A percentile compares a stretch with the other conserved stretches of the same genome.
Conservation (phyloP, 2,888 invertebrate genomes). For the Nephrocerus scutellatus region DNA sequence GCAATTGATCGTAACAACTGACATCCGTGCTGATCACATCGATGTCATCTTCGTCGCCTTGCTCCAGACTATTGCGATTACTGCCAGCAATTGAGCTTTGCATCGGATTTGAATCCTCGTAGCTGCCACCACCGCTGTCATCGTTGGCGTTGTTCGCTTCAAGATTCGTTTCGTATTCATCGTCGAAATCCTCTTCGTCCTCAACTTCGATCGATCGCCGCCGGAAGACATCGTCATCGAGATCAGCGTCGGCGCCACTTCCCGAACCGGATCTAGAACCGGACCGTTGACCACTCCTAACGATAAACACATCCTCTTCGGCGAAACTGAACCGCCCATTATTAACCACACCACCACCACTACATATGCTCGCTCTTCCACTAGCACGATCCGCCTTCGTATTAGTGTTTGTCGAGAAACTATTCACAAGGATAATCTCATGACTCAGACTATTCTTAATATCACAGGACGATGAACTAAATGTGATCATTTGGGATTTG, state of each 20-base stretch:
- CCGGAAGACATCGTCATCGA: conserved; percentile 36
- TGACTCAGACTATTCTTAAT: conserved; percentile 46
- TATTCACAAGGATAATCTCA: conserved; percentile 38
- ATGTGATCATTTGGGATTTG: conserved; percentile 44
- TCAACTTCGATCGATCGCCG: conserved; percentile 38
- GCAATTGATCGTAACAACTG: conserved; percentile 44
- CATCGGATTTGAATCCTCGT: conserved; percentile 45
- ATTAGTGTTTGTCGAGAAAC: conserved; percentile 17
- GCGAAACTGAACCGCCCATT: conserved; percentile 38
- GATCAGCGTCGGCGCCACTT: conserved; percentile 23
- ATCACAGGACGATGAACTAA: conserved; percentile 45
- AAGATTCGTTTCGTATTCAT: conserved; percentile 44
- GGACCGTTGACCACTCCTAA: conserved; percentile 17
- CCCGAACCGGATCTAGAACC: conserved; percentile 12
- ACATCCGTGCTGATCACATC: conserved; percentile 47
- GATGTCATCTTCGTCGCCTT: conserved; percentile 45
- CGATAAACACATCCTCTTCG: conserved; percentile 38
- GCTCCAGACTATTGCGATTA: conserved; percentile 45
- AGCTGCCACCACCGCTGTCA: conserved; percentile 46
- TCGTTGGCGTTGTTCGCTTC: conserved; percentile 45
- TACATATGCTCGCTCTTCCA: too few relatives aligned
- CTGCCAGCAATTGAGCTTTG: conserved; percentile 44
- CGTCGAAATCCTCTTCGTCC: conserved; percentile 38
- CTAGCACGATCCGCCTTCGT: too few relatives aligned
- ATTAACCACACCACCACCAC: conserved; percentile 8